Evolutionary conservation across 2,888 invertebrate genomes (phyloP).

Genomic region (Homarus gammarus): DNA sequence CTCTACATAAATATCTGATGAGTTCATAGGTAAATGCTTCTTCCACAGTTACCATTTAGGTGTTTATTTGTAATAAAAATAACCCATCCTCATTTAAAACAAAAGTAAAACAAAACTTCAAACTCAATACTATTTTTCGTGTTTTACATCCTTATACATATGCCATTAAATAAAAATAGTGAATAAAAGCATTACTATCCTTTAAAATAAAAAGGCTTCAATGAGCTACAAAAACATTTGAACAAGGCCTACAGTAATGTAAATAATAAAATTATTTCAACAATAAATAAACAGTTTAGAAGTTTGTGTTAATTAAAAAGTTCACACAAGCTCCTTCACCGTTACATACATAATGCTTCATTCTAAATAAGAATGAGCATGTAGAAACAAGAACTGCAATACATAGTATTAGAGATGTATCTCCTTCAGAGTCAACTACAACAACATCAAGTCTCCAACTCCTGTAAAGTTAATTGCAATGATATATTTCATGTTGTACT

Average conservation of each 20-base stretch:
- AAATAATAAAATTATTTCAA: neutral
- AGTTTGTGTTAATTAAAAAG: neutral
- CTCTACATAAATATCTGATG: too few species aligned
- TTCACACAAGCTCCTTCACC: neutral
- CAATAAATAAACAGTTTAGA: neutral
- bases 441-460: constrained; percentile 2
- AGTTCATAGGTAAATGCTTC: too few species aligned
- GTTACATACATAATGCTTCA: neutral
- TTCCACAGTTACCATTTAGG: too few species aligned
- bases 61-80: too few species aligned
- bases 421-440: constrained; percentile 9
- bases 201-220: neutral
- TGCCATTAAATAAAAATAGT: neutral
- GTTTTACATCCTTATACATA: neutral
- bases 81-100: too few species aligned
- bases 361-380: constrained; percentile 8
- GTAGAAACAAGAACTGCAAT: constrained; percentile 27
- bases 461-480: neutral
- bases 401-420: constrained; percentile 35
- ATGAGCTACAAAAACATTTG: neutral
- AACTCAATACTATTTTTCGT: too few species aligned
- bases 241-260: neutral
- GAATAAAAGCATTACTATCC: neutral
- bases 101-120: too few species aligned
- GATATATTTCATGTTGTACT: neutral